Conservation (phyloP, 2,113 vertebrate genomes). For the Abramis brama region DNA sequence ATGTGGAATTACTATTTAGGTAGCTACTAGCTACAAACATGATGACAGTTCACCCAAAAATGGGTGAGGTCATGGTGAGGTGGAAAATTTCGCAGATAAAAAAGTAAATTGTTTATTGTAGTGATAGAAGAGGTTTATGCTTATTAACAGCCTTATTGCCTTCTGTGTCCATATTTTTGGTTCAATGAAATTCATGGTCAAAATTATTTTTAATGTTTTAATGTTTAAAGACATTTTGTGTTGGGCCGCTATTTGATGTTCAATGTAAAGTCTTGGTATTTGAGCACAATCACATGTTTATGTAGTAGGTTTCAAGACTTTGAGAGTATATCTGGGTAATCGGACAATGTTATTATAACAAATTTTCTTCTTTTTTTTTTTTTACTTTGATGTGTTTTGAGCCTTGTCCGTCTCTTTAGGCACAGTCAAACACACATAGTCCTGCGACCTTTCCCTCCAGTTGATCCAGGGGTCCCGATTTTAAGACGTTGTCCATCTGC, state of each 20-base stretch:
- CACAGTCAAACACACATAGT: background rate
- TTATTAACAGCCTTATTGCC: too few species aligned
- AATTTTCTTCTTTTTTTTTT: background rate
- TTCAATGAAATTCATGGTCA: background rate
- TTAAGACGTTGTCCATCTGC: conserved; percentile 33
- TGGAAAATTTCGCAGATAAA: background rate
- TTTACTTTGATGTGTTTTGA: background rate
- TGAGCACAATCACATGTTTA: background rate
- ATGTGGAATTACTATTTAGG: background rate
- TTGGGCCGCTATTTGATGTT: background rate
- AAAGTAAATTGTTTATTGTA: background rate
- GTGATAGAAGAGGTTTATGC: background rate
- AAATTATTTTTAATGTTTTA: background rate
- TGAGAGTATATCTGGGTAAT: background rate
- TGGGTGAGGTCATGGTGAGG: too few species aligned
- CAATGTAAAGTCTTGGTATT: background rate
- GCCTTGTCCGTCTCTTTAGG: background rate
- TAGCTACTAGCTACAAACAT: background rate
- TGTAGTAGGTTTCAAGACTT: background rate
- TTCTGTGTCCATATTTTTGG: background rate
- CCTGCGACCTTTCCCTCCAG: conserved; percentile 21
- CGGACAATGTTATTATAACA: background rate
- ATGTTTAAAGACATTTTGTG: background rate
- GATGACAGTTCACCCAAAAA: background rate
- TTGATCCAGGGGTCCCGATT: conserved; percentile 9